phyloP scores from a whole-genome alignment of 1,140 invertebrate species.

The Eciton burchellii region DNA sequence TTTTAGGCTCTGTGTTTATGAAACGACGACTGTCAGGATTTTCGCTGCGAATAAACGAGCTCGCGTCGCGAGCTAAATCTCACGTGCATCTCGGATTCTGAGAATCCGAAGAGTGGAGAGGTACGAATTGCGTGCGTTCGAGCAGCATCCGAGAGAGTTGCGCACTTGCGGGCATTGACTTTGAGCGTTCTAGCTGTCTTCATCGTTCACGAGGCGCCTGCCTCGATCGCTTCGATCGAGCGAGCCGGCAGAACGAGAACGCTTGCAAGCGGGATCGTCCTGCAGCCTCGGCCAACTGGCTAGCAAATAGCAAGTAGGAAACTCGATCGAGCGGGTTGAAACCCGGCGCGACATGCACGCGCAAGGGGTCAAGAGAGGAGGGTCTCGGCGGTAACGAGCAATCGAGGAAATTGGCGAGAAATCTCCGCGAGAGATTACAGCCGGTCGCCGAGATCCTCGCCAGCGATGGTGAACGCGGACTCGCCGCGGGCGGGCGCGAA shows the following conservation, averaged over 20 bases:
- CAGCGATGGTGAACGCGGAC: constrained; percentile 43
- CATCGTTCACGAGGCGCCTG: constrained; percentile 13
- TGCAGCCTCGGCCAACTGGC: too few species aligned
- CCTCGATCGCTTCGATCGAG: constrained; percentile 44
- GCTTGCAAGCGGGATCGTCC: too few species aligned
- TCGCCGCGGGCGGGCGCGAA: constrained; percentile 31
- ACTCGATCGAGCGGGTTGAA: neutral
- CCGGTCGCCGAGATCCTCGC: constrained; percentile 22
- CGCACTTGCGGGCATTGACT: constrained; percentile 53
- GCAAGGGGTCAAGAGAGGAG: neutral
- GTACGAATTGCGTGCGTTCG: constrained; percentile 25
- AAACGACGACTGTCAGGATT: too few species aligned
- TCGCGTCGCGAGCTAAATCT: too few species aligned
- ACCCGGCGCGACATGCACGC: neutral
- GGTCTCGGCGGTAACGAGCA: neutral
- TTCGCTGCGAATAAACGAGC: too few species aligned
- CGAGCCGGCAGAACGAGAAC: constrained; percentile 4
- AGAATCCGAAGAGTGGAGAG: constrained; percentile 27
- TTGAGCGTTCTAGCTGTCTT: constrained; percentile 20
- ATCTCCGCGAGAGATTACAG: neutral
- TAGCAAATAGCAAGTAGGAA: too few species aligned
- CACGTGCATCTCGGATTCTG: neutral
- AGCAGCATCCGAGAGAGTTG: constrained; percentile 51
- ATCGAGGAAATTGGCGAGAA: neutral
- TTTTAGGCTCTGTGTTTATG: neutral